These are phyloP conservation scores for Rostratula benghalensis DNA, from an alignment of 2,113 vertebrate genomes.

Conservation along the genomic window DNA sequence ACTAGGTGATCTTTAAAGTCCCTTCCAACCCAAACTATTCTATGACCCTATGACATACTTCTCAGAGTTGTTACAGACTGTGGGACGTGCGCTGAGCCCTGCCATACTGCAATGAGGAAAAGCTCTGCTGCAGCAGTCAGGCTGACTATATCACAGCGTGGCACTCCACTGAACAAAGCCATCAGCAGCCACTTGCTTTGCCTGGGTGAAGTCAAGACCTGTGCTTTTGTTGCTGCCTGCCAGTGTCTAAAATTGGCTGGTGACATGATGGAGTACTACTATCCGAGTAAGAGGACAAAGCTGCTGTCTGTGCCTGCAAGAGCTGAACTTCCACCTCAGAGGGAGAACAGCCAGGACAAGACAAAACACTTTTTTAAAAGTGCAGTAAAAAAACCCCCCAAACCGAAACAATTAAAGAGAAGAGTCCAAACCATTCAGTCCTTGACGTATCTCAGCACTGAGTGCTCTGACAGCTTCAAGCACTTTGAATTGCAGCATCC, in stretches of 20 bases:
- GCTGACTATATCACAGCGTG: neutral
- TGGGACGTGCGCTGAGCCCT: neutral
- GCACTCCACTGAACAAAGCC: neutral
- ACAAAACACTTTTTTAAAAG: neutral
- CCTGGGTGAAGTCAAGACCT: neutral
- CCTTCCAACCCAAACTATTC: neutral
- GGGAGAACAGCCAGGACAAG: neutral
- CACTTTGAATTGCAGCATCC: neutral
- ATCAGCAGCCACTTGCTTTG: neutral
- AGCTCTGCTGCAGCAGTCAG: neutral
- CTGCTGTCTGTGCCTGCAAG: neutral
- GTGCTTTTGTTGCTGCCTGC: neutral
- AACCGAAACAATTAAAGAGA: neutral
- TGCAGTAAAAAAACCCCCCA: neutral
- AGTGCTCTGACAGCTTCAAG: neutral
- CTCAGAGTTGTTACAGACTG: neutral
- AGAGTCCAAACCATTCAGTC: neutral
- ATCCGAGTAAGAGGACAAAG: neutral
- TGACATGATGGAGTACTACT: neutral
- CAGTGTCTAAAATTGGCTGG: neutral
- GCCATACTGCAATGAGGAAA: fast-evolving
- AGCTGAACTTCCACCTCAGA: neutral
- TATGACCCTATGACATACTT: neutral
- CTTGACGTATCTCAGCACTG: neutral
- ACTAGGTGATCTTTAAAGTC: neutral